Conservation (phyloP, 2,797 vertebrate genomes). For the Parauchenoglanis punctatus region DNA sequence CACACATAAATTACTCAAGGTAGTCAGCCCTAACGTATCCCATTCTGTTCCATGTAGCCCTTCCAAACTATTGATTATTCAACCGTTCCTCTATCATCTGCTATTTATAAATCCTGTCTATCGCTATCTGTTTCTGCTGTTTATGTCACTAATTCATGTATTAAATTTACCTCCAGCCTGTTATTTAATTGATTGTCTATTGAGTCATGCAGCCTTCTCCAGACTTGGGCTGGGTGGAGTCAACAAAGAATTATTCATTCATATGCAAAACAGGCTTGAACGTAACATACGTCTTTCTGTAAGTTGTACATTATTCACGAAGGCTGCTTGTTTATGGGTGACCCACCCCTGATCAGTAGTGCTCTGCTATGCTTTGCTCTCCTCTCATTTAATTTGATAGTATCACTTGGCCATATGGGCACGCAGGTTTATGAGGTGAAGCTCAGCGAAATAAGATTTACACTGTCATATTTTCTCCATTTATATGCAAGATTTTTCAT, state of each 20-base stretch:
- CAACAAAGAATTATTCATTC: background rate
- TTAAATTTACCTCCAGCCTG: background rate
- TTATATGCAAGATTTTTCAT: background rate
- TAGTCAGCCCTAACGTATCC: background rate
- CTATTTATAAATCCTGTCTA: background rate
- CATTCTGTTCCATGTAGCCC: background rate
- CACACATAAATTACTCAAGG: background rate
- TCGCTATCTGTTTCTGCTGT: background rate
- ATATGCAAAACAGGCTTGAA: background rate
- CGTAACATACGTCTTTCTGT: background rate
- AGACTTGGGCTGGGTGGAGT: background rate
- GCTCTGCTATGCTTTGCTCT: background rate
- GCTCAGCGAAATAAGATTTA: background rate
- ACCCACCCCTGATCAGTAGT: no score
- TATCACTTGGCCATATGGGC: no score
- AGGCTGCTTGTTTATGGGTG: background rate
- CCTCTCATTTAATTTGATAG: background rate
- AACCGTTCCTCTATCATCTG: background rate
- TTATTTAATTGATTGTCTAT: background rate
- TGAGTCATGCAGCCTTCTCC: background rate
- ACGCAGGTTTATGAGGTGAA: background rate
- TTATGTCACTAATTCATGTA: background rate
- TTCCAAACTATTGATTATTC: background rate
- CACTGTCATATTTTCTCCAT: background rate
- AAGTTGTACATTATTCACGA: background rate